A percentile compares a stretch with the other conserved stretches of the same genome.
phyloP scores from a whole-genome alignment of 2,113 vertebrate species.

The Oxyruncus cristatus region DNA sequence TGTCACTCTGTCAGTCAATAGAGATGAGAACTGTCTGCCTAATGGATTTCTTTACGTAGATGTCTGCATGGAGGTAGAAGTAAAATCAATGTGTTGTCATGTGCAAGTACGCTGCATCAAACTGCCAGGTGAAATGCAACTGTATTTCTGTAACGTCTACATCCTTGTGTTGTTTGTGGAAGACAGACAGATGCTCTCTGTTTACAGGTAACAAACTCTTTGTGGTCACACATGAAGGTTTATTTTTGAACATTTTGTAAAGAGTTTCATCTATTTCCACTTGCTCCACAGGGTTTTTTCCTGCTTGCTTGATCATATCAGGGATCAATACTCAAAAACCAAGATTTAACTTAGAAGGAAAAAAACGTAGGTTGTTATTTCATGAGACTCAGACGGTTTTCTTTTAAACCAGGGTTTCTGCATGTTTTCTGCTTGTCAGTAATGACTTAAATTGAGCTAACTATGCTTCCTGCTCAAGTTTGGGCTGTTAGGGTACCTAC shows the following conservation, averaged over 20 bases:
- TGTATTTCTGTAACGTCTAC: conserved; percentile 81
- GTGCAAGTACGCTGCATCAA: conserved; percentile 87
- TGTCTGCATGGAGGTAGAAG: conserved; percentile 91
- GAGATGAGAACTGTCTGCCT: conserved; percentile 98
- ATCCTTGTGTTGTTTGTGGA: conserved; percentile 69
- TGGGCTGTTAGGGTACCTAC: not conserved
- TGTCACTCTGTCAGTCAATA: conserved; percentile 99
- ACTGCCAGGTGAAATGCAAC: conserved; percentile 87
- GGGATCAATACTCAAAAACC: not conserved
- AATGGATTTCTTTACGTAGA: conserved; percentile 98
- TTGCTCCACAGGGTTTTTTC: not conserved
- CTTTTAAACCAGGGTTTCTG: not conserved
- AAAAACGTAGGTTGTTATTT: not conserved
- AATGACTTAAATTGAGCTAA: not conserved
- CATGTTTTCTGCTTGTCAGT: not conserved
- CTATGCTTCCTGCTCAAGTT: not conserved
- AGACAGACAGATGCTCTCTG: conserved; percentile 76
- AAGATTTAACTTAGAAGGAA: not conserved
- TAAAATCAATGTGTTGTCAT: conserved; percentile 99
- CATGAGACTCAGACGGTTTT: not conserved
- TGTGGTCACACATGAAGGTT: conserved; percentile 12
- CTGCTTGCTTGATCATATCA: not conserved
- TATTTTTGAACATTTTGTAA: conserved; percentile 25
- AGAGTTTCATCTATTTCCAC: not conserved
- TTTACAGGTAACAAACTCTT: conserved; percentile 64